Evolutionary conservation across 2,797 vertebrate species (phyloP), one percentile per base, ranked within the genome.

Genomic region (Urocyon cinereoargenteus): DNA sequence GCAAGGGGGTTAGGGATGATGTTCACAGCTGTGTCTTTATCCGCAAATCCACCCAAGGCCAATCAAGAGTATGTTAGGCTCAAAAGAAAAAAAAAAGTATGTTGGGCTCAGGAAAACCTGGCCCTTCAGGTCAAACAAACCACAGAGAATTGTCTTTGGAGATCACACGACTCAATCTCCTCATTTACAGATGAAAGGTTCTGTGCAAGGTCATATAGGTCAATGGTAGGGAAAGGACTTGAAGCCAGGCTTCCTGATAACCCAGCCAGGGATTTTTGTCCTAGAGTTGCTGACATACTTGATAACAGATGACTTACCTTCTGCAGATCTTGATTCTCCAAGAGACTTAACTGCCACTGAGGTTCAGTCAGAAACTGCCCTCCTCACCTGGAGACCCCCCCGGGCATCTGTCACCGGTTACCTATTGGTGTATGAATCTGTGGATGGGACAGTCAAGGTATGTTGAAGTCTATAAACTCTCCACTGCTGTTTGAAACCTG

Each of bases 311-410:
- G 11, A 87, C 19, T 92, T 97, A 12, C 73, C 28, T 98, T 90
- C 78, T 93, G 12, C 97, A 99, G 99, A 99, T 64, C 98, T 99
- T 45, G 99, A 99, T 90, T 98, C 99, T 86, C 99, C 99, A 11
- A 99, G 99, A 98, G 99, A 99, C 94, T 97, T 99, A 85, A 98
- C 98, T 66, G 99, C 99, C 95, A 99, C 98, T 31, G 99, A 99
- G 84, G 98, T 99, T 97, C 99, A 99, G 98, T 99, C 99, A 1
- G 99, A 99, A 98, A 99, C 98, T 28, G 99, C 99, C 34, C 91
- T 99, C 98, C 98, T 99, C 77, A 99, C 98, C 0, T 99, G 99
- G 99, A 99, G 98, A 96, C 98, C 99, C 11, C 99, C 99, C 2
- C 99, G 98, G 9, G 99, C 99, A 10, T 98, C 99, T 24, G 99